Evolutionary conservation across 2,888 invertebrate species (phyloP), one percentile per base, ranked within the genome.

Genomic region (Netelia inedita): DNA sequence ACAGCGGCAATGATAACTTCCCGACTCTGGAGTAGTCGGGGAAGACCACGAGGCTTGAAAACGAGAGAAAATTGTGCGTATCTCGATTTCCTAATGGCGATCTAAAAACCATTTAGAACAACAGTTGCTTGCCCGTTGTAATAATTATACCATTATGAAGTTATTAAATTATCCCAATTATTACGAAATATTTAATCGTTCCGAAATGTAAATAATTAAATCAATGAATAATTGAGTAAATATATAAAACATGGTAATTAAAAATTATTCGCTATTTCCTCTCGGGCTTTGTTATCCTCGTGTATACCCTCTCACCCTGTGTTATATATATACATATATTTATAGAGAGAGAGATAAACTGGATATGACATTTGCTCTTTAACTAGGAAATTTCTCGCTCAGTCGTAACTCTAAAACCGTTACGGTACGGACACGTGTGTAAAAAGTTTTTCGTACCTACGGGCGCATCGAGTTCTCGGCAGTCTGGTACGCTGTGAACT

Each of bases 1-100:
- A 61, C 50, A 19, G 19, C 50, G 43, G 35, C 46, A 59, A 41
- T n/a, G 35, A 55, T 53, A 46, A 23, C 68, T 80, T 72, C 63
- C 80, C 75, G 35, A 79, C 61, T 72, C 71, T 16, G 59, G 69
- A 69, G 28, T 28, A 74, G 59, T 74, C 68, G 59, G 43, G 50
- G 35, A 63, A 55, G 55, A 55, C 14, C 55, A 55, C 2, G 46
- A 46, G 14, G 72, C 21, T 59, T 23, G 43, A 76, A 23, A 46
- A 41, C 41, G 28, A 9, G 43, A 23, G 43, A 75, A n/a, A n/a
- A 14, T 28, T 6, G 9, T 55, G 1, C 19, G 55, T 41, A 28
- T 53, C 53, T 53, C 19, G 9, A 23, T 35, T 63, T 74, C 53
- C 19, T 50, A 19, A 50, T 19, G 28, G 35, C 50, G 10, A 43